A percentile compares a stretch with the other conserved stretches of the same genome.
These are phyloP conservation scores for Rhynchopsitta pachyrhyncha DNA, from an alignment of 2,113 vertebrate genomes.

Conservation along the genomic window DNA sequence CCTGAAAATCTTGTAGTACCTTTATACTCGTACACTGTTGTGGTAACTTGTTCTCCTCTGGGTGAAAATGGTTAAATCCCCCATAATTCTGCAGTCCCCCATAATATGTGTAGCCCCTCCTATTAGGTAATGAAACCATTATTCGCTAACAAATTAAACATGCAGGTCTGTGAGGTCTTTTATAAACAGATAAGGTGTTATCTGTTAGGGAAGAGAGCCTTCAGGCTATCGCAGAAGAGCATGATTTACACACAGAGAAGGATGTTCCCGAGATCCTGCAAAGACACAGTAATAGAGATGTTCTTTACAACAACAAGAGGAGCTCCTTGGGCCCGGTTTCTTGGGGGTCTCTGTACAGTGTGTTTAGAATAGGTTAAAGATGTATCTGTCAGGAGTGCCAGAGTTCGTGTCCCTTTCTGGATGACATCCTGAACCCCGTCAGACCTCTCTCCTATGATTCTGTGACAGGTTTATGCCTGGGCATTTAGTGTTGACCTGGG, in stretches of 20 bases:
- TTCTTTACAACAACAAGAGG: neutral
- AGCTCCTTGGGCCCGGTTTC: neutral
- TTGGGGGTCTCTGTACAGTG: neutral
- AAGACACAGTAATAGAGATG: neutral
- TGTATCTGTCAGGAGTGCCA: neutral
- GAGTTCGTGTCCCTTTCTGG: neutral
- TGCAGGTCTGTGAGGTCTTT: neutral
- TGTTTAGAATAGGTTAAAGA: neutral
- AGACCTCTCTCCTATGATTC: neutral
- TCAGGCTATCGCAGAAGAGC: neutral
- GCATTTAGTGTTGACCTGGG: neutral
- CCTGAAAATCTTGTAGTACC: neutral
- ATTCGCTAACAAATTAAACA: conserved; percentile 2
- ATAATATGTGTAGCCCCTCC: neutral
- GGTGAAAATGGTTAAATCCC: neutral
- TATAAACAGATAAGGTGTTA: conserved; percentile 7
- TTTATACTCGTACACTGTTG: neutral
- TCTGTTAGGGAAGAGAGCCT: neutral
- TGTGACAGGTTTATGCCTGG: neutral
- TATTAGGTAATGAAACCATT: neutral
- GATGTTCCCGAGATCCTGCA: neutral
- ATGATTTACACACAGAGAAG: neutral
- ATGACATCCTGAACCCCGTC: neutral
- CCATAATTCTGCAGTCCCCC: neutral
- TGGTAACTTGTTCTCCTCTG: neutral